Evolutionary conservation across 2,888 invertebrate species (phyloP).

Genomic region (Sminthurides aquaticus): DNA sequence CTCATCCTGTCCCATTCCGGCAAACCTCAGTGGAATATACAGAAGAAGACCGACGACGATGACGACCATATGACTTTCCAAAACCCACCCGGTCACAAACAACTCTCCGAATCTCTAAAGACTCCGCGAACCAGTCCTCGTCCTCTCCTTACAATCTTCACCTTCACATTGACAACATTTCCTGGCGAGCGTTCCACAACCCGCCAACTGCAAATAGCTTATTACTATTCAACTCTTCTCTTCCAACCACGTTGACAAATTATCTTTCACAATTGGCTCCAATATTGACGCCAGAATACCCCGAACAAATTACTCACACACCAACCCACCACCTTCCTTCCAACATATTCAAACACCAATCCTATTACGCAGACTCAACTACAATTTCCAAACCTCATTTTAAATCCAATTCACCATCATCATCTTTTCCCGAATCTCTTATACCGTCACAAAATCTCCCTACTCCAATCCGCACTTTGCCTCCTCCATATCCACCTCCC

Average conservation of each 20-base stretch:
- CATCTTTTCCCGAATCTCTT: background rate
- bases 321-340: background rate
- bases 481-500: too few species aligned
- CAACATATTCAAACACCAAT: background rate
- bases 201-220: background rate
- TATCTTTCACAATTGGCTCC: background rate
- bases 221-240: background rate
- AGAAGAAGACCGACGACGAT: too few species aligned
- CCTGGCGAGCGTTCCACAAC: background rate
- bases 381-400: background rate
- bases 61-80: background rate
- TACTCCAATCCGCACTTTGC: too few species aligned
- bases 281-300: slow-evolving; percentile 3
- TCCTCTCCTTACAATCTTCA: background rate
- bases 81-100: background rate
- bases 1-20: too few species aligned
- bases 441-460: too few species aligned
- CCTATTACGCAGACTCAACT: background rate
- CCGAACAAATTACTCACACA: slow-evolving; percentile 3
- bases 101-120: too few species aligned
- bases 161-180: slow-evolving; percentile 9
- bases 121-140: too few species aligned
- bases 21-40: too few species aligned
- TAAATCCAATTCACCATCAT: background rate
- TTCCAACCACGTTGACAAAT: slow-evolving; percentile 4